Evolutionary conservation across 1,140 invertebrate species (phyloP).

Genomic region (Drosophila takahashii): DNA sequence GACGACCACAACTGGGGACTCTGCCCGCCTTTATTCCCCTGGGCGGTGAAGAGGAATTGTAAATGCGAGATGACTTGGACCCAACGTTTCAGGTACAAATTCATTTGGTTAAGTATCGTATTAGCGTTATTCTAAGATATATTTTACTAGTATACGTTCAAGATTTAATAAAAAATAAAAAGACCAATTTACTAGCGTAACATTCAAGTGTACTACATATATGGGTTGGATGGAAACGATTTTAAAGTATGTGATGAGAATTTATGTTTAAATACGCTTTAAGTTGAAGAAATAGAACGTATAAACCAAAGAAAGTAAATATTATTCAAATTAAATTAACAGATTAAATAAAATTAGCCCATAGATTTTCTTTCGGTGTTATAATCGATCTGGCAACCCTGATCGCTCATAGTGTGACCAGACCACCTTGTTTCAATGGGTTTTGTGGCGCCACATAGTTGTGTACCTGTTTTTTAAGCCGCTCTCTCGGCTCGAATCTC

Average conservation of each 20-base stretch:
- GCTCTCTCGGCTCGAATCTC: constrained; percentile 7
- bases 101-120: constrained; percentile 45
- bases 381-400: constrained; percentile 1
- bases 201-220: not conserved
- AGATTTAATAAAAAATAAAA: constrained; percentile 55
- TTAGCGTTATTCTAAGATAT: constrained; percentile 49
- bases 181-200: constrained; percentile 18
- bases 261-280: no score
- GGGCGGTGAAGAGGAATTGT: constrained; percentile 55
- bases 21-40: constrained; percentile 84
- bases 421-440: not conserved
- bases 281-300: no score
- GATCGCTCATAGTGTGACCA: constrained; percentile 9
- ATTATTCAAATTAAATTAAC: no score
- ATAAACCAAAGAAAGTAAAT: not conserved
- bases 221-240: no score
- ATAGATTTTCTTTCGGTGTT: not conserved
- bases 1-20: constrained; percentile 71
- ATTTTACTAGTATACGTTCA: constrained; percentile 40
- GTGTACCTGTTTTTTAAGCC: constrained; percentile 23
- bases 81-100: constrained; percentile 77
- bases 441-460: constrained; percentile 14
- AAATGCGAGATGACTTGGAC: constrained; percentile 42
- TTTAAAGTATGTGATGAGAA: no score
- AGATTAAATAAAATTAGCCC: not conserved